Evolutionary conservation across 2,888 invertebrate species (phyloP).

Genomic region (Aromia moschata): DNA sequence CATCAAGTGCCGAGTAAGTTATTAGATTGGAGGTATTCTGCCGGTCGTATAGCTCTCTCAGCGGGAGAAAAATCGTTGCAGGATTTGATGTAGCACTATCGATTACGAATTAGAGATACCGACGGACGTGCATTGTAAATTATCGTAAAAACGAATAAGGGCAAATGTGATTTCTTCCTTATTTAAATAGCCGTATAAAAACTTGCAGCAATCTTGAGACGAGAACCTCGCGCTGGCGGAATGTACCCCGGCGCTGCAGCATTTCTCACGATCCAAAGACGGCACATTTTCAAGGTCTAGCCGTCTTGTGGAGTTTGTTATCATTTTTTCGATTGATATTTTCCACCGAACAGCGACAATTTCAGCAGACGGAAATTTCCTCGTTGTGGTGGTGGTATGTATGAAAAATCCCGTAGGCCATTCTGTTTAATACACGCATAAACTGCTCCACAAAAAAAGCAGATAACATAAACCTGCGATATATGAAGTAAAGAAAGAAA

Average conservation of each 20-base stretch:
- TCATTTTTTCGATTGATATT: constrained; percentile 13
- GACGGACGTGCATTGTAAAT: constrained; percentile 15
- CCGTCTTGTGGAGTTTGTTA: constrained; percentile 10
- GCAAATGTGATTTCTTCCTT: constrained; percentile 43
- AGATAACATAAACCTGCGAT: too few species aligned
- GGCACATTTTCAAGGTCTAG: constrained; percentile 27
- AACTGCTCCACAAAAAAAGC: background rate
- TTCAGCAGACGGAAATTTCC: too few species aligned
- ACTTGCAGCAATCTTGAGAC: constrained; percentile 38
- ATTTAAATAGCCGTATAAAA: constrained; percentile 52
- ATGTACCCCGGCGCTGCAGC: constrained; percentile 51
- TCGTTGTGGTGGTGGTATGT: too few species aligned
- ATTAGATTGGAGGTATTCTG: constrained; percentile 20
- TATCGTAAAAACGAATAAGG: constrained; percentile 30
- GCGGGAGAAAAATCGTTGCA: constrained; percentile 26
- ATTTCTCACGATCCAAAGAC: constrained; percentile 59
- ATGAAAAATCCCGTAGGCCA: too few species aligned
- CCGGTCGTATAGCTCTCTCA: constrained; percentile 26
- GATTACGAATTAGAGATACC: constrained; percentile 32
- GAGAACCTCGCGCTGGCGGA: constrained; percentile 38
- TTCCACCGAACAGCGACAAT: background rate
- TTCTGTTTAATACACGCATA: too few species aligned
- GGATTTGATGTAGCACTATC: constrained; percentile 27
- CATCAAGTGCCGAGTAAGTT: constrained; percentile 30
- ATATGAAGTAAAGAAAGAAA: too few species aligned